Conservation (phyloP, 1,140 invertebrate genomes). For the Meloidogyne exigua region DNA sequence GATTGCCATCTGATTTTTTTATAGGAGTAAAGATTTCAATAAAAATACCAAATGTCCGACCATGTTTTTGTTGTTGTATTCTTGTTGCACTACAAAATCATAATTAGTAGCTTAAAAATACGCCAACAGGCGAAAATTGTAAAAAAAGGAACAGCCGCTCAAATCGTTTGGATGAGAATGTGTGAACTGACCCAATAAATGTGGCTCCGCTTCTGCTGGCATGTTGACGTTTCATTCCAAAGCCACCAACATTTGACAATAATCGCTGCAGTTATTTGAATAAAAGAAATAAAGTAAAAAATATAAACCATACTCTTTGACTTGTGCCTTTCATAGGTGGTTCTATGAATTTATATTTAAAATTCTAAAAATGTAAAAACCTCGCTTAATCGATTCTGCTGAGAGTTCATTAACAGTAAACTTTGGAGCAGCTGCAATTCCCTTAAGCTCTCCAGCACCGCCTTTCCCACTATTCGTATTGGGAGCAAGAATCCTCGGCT, state of each 20-base stretch:
- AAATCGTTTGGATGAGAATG: not conserved
- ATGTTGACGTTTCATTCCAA: not conserved
- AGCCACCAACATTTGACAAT: not conserved
- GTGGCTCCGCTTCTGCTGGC: not conserved
- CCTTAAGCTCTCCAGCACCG: not conserved
- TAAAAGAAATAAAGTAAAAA: not conserved
- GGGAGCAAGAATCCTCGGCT: not conserved
- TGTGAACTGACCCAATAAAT: constrained; percentile 4
- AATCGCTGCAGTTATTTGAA: not conserved
- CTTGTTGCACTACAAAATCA: constrained; percentile 2
- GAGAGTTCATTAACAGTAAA: not conserved
- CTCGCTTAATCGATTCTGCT: not conserved
- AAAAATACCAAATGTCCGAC: not conserved
- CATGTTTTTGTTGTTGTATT: not conserved
- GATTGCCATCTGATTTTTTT: not conserved
- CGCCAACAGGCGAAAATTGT: not conserved
- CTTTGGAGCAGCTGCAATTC: not conserved
- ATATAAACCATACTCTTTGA: not conserved
- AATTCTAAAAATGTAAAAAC: not conserved
- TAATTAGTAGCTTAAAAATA: not conserved
- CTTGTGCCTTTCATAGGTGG: not conserved
- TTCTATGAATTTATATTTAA: not conserved
- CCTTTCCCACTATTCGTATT: not conserved
- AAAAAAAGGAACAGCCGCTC: not conserved
- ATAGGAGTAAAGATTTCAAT: not conserved